Evolutionary conservation across 2,888 invertebrate species (phyloP).

Genomic region (Caenorhabditis virilis): DNA sequence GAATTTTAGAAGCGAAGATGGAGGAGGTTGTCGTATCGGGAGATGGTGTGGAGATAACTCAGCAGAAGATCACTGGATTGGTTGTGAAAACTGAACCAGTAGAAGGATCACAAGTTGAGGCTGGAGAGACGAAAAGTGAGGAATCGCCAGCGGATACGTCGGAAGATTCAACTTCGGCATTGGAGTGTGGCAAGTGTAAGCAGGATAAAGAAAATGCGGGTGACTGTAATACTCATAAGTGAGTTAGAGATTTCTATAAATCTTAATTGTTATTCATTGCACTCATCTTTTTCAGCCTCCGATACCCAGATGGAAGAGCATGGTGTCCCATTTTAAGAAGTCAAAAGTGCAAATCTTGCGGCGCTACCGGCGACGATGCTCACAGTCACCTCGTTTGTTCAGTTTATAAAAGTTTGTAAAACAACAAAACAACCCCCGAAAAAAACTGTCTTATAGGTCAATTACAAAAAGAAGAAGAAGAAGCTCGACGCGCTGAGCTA

Average conservation of each 20-base stretch:
- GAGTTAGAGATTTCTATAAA: no score
- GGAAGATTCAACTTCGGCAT: not conserved
- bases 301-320: constrained; percentile 16
- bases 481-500: no score
- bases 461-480: no score
- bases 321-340: constrained; percentile 27
- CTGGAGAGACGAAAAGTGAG: not conserved
- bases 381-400: constrained; percentile 29
- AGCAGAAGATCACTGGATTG: not conserved
- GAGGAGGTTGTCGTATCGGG: not conserved
- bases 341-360: constrained; percentile 13
- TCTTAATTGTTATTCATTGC: no score
- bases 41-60: not conserved
- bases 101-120: not conserved
- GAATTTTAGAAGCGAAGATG: not conserved
- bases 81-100: not conserved
- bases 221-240: constrained; percentile 17
- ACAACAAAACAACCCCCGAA: no score
- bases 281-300: constrained; percentile 23
- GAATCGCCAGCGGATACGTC: no score
- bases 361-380: constrained; percentile 17
- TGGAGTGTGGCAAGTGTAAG: constrained; percentile 1
- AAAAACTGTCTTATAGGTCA: no score
- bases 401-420: no score
- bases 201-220: constrained; percentile 1